Evolutionary conservation across 2,888 invertebrate genomes (phyloP), one percentile per base, ranked within the genome.

Genomic region (Harmothoe impar): DNA sequence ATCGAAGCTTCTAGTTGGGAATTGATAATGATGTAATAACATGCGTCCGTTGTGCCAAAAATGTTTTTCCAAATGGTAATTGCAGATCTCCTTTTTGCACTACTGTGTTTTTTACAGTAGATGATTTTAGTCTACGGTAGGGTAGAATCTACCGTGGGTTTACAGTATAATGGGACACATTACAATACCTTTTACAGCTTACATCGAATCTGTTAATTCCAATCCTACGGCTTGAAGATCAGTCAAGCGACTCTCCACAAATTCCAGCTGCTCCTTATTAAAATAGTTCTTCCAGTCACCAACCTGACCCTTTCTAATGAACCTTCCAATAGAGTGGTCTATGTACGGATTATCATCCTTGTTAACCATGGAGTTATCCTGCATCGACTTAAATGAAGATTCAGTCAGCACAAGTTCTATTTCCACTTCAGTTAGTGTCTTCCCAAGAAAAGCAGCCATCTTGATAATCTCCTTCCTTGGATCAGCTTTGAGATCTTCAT

Each of bases 381-480:
- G 92, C 95, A 95, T 95, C 89, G 91, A 93, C 25, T 94, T 93
- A 90, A 95, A 95, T 25, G 93, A 92, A 89, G 94, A 94, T 88
- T 94, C 94, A 0, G 92, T 89, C 0, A 92, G 93, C 10, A 95
- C 94, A n/a, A 52, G 62, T 3, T 93, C 91, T 31, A 94, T 90
- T 17, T 91, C 84, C 3, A 91, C 91, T n/a, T 91, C 91, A 52
- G 90, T 91, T 31, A 93, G 90, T 17, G 90, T 23, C 43, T 77
- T 89, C 17, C 89, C 97, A 29, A 98, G 96, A 95, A 98, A 98
- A 1, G 96, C 94, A 0, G 98, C 98, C 33, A 98, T 97, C 94
- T 97, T 78, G 0, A 12, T 20, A 29, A 91, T 51, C 31, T 54
- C 68, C 20, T 10, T 33, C 23, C 23, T 29, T 3, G 78, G 90